A percentile compares a stretch with the other conserved stretches of the same genome.
These are phyloP conservation scores for Etheostoma spectabile DNA, from an alignment of 2,113 vertebrate genomes.

Conservation along the genomic window DNA sequence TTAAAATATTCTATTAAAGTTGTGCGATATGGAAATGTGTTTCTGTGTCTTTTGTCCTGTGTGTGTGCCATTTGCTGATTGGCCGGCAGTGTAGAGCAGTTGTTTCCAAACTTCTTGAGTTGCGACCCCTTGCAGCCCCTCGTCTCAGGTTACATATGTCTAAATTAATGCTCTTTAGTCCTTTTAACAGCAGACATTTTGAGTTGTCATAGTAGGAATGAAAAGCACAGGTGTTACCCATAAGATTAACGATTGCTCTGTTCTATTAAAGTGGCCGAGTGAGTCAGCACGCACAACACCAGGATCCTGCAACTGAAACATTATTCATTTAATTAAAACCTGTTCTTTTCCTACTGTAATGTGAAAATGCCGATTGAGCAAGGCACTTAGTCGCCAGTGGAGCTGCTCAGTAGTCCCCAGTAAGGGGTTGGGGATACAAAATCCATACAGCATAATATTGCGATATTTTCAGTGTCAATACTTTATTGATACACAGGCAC, in stretches of 20 bases:
- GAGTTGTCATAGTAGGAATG: neutral
- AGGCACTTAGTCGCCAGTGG: neutral
- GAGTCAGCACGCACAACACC: neutral
- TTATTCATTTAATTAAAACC: neutral
- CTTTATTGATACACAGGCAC: too few relatives aligned
- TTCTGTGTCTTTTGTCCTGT: neutral
- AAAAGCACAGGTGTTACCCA: neutral
- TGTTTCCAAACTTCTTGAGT: neutral
- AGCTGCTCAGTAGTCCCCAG: neutral
- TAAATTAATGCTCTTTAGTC: neutral
- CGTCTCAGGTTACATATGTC: neutral
- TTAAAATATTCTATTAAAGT: slow-evolving; percentile 99
- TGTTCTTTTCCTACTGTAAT: neutral
- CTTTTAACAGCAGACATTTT: neutral
- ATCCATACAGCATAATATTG: too few relatives aligned
- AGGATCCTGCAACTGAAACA: neutral
- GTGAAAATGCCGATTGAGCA: neutral
- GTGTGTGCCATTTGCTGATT: neutral
- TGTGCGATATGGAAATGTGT: slow-evolving; percentile 86
- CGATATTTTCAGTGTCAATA: too few relatives aligned
- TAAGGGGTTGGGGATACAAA: too few relatives aligned
- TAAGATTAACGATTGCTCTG: neutral
- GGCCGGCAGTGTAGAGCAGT: neutral
- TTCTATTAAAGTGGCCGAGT: neutral
- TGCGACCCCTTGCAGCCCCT: neutral